Percentiles rank a stretch among this genome's conserved stretches.
Conservation (phyloP, 2,797 vertebrate genomes). For the Notoglanidium macrostoma region DNA sequence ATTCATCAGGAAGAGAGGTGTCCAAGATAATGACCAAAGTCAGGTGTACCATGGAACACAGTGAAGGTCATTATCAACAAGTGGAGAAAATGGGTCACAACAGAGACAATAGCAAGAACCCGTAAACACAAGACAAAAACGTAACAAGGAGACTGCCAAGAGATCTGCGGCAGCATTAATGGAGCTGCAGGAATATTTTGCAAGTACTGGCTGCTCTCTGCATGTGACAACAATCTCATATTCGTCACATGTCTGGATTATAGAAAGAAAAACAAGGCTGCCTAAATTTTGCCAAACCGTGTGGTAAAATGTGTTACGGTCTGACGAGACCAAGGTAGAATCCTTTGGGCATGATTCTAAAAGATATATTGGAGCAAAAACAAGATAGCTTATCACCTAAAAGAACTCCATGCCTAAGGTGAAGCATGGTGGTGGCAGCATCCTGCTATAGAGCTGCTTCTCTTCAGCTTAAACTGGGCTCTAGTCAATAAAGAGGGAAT, state of each 20-base stretch:
- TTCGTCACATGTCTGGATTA: background rate
- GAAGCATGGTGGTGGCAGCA: constrained; percentile 5
- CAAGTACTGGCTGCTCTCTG: too few species aligned
- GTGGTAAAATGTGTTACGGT: background rate
- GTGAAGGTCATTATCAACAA: background rate
- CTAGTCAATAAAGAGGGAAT: background rate
- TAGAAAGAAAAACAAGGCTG: background rate
- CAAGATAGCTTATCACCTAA: background rate
- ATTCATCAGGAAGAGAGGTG: background rate
- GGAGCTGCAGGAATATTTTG: too few species aligned
- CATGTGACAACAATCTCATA: background rate
- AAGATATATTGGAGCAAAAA: background rate
- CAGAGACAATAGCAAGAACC: background rate
- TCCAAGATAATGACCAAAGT: background rate
- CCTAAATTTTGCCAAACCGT: background rate
- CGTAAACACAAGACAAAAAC: background rate
- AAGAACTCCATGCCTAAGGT: background rate
- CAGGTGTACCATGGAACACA: background rate
- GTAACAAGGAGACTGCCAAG: background rate
- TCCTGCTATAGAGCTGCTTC: background rate
- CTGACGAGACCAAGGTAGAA: background rate
- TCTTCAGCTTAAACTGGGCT: background rate
- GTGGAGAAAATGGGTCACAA: background rate
- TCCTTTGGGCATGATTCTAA: background rate
- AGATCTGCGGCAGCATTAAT: background rate